Base-by-base conservation (phyloP, 2,888 invertebrate genomes). In the Tipula lateralis region DNA sequence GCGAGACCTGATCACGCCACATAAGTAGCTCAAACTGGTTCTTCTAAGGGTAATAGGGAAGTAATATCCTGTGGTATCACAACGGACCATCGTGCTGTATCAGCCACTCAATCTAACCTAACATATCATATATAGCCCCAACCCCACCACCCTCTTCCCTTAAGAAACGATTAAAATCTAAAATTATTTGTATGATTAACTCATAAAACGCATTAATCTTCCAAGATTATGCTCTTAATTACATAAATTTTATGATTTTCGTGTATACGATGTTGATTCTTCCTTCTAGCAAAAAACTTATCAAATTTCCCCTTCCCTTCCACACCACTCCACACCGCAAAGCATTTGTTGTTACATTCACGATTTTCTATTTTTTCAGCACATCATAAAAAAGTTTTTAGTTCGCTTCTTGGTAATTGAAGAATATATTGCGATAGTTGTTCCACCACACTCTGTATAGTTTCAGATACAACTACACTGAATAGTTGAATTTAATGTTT, bases 161-260 rank as follows among this genome's bases (percentile, higher is more conserved):
- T 39, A 66, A 66, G 16, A 50, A 50, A 66, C n/a, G 44, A 44
- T 44, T 66, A 66, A 24, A 66, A 66, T 66, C 44, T 66, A 66
- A 66, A 66, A 66, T 12, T 19, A 66, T 66, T 24, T 66, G 24
- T 66, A 66, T 66, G 19, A 66, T 66, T 66, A 24, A 24, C 66
- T 66, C 66, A 66, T 66, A 66, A 66, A 66, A 66, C 66, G 24
- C 24, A 66, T 66, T 24, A 66, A 66, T 66, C 66, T 66, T 66
- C 24, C 24, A 66, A 66, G 66, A 66, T 66, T 66, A 66, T 24
- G 24, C 9, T 66, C 24, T 66, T 66, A 66, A 66, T 66, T 66
- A 66, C 66, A 66, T 66, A 66, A 66, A 24, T 66, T 66, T 66
- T 66, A 24, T 66, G 66, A 66, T 24, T 66, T 66, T 24, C 66